Base-by-base conservation (phyloP, 2,113 vertebrate genomes). In the Osmerus eperlanus region DNA sequence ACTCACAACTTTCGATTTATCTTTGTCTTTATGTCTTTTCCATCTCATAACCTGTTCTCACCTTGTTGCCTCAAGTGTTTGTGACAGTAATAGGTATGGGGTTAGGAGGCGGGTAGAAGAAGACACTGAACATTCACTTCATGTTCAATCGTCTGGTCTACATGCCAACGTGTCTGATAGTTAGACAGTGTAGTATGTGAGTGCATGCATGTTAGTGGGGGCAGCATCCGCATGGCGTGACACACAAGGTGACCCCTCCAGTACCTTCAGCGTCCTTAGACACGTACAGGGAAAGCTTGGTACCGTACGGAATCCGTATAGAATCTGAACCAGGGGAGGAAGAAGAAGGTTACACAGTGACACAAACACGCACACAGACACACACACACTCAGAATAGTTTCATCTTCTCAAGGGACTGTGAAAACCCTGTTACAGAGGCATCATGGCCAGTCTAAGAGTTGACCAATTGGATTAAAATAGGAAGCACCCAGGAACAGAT, bases 301-400 rank as follows among this genome's bases (percentile, higher is more conserved):
- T 92, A 89, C 92, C 92, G 81, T 93, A 93, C 81, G 92, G 92
- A 84, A 93, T 93, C 91, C 92, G 90, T 88, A 93, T 93, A 90
- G 91, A 93, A 92, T 93, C 92, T 93, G 91, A 89, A 90, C 89
- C 91, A 81, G 86, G 90, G 41, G 85, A 91, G 82, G 87, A 88
- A 89, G 89, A 89, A 92, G 75, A 92, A 84, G 82, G 82, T 89
- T 88, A 92, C 75, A 89, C 83, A 87, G 76, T 80, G 78, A 82
- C 72, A 70, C 52, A 82, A 23, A 73, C 65, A 59, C 75, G 75
- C 65, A 74, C 23, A 71, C 32, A 73, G 61, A 70, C 64, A 74
- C 70, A 63, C 58, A 21, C 70, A 60, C 19, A 32, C 41, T 51
- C 61, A 32, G 23, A 18, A 16, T 9, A 63, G 28, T 25, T 8